Evolutionary conservation across 2,888 invertebrate species (phyloP), one percentile per base, ranked within the genome.

Genomic region (Amblyjoppa proteus): DNA sequence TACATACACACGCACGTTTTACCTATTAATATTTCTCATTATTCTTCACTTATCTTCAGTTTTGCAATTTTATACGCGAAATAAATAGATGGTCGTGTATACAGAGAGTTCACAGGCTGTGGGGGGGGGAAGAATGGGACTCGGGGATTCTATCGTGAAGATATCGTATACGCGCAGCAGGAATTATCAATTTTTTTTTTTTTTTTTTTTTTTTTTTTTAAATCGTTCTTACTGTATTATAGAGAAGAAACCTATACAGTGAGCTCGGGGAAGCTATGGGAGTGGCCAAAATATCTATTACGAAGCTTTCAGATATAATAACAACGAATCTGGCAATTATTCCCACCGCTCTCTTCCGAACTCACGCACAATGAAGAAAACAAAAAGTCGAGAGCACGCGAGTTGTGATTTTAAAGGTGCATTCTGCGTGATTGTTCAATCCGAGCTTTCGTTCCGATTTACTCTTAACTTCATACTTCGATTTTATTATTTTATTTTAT

Each of bases 111-210:
- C 64, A 34, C 28, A 61, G 61, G 61, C 61, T 61, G 61, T 28
- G 31, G 31, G 4, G 31, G 4, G 61, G 61, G 16, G 61, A 28
- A 11, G 61, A 13, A 31, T 20, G 68, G 61, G 56, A 34, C 49
- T 69, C 41, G 16, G 71, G 45, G 45, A 61, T 80, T 53, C n/a
- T 69, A 81, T 75, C 81, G 58, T 45, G 69, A 61, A 70, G 81
- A 75, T 84, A 84, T 85, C 85, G 85, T 85, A 85, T 85, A 85
- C 85, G 79, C 79, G 82, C 70, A 81, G 74, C 81, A 53, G 38
- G 51, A 79, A 70, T 82, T 61, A 51, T 70, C n/a, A 53, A 66
- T 20, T 49, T 71, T 61, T 75, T 34, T 53, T 38, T 70, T 20
- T 20, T 20, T 20, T 20, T 20, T 20, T 20, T 20, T 20, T 20